phyloP scores from a whole-genome alignment of 2,113 vertebrate species.

The Melanotaenia duboulayi region DNA sequence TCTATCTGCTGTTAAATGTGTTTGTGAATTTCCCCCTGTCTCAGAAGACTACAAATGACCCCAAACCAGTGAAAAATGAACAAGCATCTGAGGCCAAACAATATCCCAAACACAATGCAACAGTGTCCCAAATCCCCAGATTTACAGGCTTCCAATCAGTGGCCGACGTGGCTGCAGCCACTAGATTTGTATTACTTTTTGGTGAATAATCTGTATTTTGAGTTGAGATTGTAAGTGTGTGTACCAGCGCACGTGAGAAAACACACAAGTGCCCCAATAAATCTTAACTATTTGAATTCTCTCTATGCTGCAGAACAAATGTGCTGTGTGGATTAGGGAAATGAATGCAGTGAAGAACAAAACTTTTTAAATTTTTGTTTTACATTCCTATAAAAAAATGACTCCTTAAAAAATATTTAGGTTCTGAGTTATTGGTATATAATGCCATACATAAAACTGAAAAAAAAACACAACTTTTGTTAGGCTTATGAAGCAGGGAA shows the following conservation, averaged over 20 bases:
- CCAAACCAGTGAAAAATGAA: conserved; percentile 31
- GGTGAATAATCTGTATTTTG: conserved; percentile 41
- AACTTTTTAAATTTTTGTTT: too few relatives aligned
- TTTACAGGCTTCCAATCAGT: conserved; percentile 52
- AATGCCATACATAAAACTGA: background rate
- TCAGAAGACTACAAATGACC: conserved; percentile 13
- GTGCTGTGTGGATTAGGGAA: background rate
- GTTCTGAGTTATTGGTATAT: background rate
- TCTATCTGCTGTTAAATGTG: background rate
- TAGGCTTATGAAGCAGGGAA: background rate
- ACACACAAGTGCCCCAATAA: background rate
- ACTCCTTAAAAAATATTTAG: too few relatives aligned
- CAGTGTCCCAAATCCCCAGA: conserved; percentile 59
- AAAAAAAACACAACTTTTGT: background rate
- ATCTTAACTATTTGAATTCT: conserved; percentile 7
- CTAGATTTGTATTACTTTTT: conserved; percentile 49
- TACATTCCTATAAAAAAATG: background rate
- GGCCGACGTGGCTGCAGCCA: conserved; percentile 29
- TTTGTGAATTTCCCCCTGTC: conserved; percentile 5
- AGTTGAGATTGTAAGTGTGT: conserved; percentile 3
- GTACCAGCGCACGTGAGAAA: background rate
- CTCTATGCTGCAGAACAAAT: conserved; percentile 9
- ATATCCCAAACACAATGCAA: conserved; percentile 45
- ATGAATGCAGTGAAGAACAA: background rate
- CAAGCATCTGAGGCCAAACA: conserved; percentile 25